phyloP scores from a whole-genome alignment of 2,113 vertebrate genomes.

The Thunnus thynnus region DNA sequence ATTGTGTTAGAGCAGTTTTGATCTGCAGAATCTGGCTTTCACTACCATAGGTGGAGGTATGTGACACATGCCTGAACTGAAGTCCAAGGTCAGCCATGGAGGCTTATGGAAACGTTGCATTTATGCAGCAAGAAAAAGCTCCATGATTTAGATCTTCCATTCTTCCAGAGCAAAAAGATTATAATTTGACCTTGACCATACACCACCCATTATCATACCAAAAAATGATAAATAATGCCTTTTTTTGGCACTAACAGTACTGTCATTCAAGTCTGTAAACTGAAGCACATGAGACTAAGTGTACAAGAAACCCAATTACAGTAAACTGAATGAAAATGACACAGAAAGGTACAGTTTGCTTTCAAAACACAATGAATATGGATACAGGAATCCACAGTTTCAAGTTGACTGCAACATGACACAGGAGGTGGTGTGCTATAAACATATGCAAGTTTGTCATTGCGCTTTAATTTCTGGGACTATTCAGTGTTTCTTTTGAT shows the following conservation, averaged over 20 bases:
- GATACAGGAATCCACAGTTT: constrained; percentile 8
- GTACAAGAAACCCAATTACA: neutral
- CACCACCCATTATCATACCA: neutral
- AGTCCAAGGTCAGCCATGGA: constrained; percentile 39
- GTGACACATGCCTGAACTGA: constrained; percentile 16
- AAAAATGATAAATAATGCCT: neutral
- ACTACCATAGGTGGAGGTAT: constrained; percentile 37
- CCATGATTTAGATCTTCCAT: too few relatives aligned
- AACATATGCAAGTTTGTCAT: neutral
- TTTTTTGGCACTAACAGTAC: neutral
- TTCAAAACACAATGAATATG: constrained; percentile 29
- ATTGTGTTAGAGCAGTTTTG: constrained; percentile 69
- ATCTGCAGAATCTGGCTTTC: constrained; percentile 51
- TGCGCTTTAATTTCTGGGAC: neutral
- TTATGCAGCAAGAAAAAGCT: too few relatives aligned
- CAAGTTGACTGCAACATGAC: neutral
- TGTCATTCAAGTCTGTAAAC: neutral
- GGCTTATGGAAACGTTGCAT: neutral
- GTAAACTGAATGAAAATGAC: neutral
- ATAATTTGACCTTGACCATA: neutral
- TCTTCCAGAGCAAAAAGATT: neutral
- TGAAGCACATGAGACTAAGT: neutral
- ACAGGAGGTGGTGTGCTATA: neutral
- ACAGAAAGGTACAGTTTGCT: neutral
- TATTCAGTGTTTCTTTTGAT: neutral